Conservation (phyloP, 2,113 vertebrate species). For the Madoqua kirkii region DNA sequence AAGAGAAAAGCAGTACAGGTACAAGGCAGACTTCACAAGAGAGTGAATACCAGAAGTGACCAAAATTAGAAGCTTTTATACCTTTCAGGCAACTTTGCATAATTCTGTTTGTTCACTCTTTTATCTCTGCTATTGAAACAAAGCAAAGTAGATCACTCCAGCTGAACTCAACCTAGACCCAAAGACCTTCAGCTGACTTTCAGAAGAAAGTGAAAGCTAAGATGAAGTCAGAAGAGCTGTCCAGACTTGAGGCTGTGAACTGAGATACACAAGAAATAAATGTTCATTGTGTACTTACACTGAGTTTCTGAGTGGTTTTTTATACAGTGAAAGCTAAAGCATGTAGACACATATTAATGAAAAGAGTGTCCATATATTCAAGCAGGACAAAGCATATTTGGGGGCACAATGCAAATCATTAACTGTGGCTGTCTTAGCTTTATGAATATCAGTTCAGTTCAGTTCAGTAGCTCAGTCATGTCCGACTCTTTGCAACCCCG, state of each 20-base stretch:
- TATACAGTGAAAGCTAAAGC: neutral
- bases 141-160: neutral
- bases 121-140: neutral
- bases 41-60: neutral
- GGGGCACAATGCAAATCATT: neutral
- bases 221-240: neutral
- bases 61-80: neutral
- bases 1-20: neutral
- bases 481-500: no score
- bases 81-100: neutral
- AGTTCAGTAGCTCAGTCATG: no score
- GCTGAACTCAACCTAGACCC: neutral
- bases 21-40: neutral
- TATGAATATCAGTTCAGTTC: neutral
- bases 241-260: neutral
- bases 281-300: neutral
- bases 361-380: neutral
- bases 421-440: neutral
- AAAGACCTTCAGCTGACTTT: neutral
- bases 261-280: neutral
- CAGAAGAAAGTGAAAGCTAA: neutral
- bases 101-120: neutral
- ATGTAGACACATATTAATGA: neutral
- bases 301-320: neutral
- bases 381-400: neutral